These are phyloP conservation scores for Panonychus citri DNA, from an alignment of 1,140 invertebrate species.

Conservation along the genomic window DNA sequence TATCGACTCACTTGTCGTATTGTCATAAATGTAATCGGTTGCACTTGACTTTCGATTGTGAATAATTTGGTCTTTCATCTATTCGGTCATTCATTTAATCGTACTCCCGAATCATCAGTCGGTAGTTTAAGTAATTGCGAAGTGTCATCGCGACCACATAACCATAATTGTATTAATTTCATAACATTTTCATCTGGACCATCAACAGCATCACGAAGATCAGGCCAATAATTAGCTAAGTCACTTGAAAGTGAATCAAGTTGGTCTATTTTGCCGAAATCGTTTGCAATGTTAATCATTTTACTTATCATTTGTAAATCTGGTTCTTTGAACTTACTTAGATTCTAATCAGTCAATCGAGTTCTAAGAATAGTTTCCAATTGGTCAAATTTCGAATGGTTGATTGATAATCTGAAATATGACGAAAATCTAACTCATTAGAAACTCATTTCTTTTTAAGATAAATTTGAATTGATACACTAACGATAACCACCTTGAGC, in stretches of 20 bases:
- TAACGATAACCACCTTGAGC: too few relatives aligned
- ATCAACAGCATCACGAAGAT: not conserved
- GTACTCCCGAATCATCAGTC: slow-evolving; percentile 9
- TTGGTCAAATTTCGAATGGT: not conserved
- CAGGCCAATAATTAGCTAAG: not conserved
- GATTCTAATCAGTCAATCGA: slow-evolving; percentile 2
- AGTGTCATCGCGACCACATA: slow-evolving; percentile 14
- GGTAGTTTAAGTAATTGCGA: slow-evolving; percentile 12
- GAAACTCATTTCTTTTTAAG: too few relatives aligned
- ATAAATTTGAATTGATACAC: too few relatives aligned
- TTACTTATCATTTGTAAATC: slow-evolving; percentile 12
- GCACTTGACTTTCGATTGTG: slow-evolving; percentile 6
- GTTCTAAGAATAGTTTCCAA: slow-evolving; percentile 9
- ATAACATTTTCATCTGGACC: slow-evolving; percentile 9
- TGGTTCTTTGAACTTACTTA: slow-evolving; percentile 2
- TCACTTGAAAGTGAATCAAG: not conserved
- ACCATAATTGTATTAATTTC: slow-evolving; percentile 12
- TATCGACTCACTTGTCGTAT: slow-evolving; percentile 16
- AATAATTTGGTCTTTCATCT: slow-evolving; percentile 14
- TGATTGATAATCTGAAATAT: not conserved
- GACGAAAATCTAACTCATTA: too few relatives aligned
- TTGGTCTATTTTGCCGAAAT: not conserved
- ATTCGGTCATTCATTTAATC: slow-evolving; percentile 14
- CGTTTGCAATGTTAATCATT: slow-evolving; percentile 1
- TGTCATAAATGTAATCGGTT: slow-evolving; percentile 14